phyloP scores from a whole-genome alignment of 2,888 invertebrate species.

The Acrocyrtus sp. region DNA sequence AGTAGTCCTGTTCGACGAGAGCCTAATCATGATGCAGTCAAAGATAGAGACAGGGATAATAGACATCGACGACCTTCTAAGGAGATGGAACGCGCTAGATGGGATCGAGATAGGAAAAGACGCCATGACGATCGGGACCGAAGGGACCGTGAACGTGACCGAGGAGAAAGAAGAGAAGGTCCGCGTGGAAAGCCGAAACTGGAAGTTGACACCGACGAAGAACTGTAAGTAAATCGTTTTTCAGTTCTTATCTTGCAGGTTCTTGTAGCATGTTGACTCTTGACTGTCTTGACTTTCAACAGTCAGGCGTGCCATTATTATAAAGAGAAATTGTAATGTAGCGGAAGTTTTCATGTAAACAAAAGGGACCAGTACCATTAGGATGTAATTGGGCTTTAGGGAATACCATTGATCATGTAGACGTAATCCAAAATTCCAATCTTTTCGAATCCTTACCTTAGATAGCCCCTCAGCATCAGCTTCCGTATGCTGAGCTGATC shows the following conservation, averaged over 20 bases:
- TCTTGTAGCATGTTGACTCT: too few relatives aligned
- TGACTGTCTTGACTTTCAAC: too few relatives aligned
- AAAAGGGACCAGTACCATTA: too few relatives aligned
- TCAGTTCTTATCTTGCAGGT: constrained; percentile 5
- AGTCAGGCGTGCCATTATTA: too few relatives aligned
- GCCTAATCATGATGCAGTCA: not conserved
- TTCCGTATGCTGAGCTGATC: too few relatives aligned
- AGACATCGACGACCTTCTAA: constrained; percentile 9
- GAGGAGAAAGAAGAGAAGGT: constrained; percentile 10
- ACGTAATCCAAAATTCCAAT: too few relatives aligned
- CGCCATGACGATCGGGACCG: constrained; percentile 66
- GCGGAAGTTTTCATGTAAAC: too few relatives aligned
- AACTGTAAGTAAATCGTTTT: constrained; percentile 54
- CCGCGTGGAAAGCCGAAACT: constrained; percentile 19
- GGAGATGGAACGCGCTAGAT: constrained; percentile 67
- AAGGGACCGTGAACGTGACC: constrained; percentile 64
- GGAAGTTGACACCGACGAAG: constrained; percentile 52
- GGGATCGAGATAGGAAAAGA: constrained; percentile 66
- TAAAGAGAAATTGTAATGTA: too few relatives aligned
- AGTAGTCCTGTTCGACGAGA: not conserved
- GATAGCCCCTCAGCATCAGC: too few relatives aligned
- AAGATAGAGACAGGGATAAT: constrained; percentile 13
- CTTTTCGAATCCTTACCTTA: too few relatives aligned
- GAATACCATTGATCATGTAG: too few relatives aligned
- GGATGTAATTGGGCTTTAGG: too few relatives aligned